phyloP scores from a whole-genome alignment of 2,888 invertebrate genomes.

The Notocelia uddmanniana region DNA sequence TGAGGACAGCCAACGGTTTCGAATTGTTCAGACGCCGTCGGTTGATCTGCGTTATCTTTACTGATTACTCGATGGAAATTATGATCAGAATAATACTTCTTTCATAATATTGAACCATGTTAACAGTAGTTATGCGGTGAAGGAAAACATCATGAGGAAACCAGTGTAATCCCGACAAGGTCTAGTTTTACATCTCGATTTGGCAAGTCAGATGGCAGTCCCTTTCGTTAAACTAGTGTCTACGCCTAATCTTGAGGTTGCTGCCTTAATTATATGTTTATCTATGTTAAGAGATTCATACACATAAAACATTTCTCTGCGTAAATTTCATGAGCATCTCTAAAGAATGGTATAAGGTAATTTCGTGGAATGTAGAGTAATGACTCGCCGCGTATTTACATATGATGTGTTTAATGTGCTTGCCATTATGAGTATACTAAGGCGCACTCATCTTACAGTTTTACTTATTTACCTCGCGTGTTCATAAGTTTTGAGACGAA shows the following conservation, averaged over 20 bases:
- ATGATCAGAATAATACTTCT: too few species aligned
- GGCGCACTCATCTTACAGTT: neutral
- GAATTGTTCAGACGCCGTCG: neutral
- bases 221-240: too few species aligned
- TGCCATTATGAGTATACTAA: conserved; percentile 4
- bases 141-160: too few species aligned
- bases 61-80: neutral
- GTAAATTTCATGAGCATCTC: neutral
- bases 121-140: too few species aligned
- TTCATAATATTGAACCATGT: too few species aligned
- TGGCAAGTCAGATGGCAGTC: too few species aligned
- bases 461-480: neutral
- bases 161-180: too few species aligned
- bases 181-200: too few species aligned
- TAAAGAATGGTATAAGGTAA: conserved; percentile 20
- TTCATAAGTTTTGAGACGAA: too few species aligned
- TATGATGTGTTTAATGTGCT: conserved; percentile 14
- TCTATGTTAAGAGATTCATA: neutral
- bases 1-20: neutral
- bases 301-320: neutral
- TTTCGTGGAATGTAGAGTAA: conserved; percentile 13
- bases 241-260: too few species aligned
- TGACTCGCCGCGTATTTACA: conserved; percentile 6
- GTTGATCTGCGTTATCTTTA: too few species aligned
- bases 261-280: too few species aligned